Evolutionary conservation across 2,888 invertebrate species (phyloP).

Genomic region (Heliconius erato): DNA sequence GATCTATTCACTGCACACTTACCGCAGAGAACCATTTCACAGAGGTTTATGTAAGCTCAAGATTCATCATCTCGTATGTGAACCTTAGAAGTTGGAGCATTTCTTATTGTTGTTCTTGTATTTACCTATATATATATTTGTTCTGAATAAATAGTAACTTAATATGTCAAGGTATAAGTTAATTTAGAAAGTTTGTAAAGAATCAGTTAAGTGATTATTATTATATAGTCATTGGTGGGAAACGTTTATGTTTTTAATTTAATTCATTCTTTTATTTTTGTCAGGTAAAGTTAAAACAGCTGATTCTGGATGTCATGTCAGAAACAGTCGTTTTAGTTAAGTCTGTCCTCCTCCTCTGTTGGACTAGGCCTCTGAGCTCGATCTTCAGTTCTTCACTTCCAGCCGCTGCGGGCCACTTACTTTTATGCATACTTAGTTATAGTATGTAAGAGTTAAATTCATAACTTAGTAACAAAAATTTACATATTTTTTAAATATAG

Average conservation of each 20-base stretch:
- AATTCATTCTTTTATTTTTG: not conserved
- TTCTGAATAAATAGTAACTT: not conserved
- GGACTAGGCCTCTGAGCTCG: too few species aligned
- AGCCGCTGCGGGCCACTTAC: too few species aligned
- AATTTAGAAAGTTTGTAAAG: not conserved
- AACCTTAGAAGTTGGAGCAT: not conserved
- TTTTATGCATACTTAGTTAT: too few species aligned
- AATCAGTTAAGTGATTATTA: not conserved
- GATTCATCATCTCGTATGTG: not conserved
- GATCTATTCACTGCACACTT: constrained; percentile 79
- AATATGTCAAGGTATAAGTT: not conserved
- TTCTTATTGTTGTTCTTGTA: not conserved
- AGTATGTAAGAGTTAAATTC: too few species aligned
- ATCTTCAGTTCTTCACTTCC: too few species aligned
- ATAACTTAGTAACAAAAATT: too few species aligned
- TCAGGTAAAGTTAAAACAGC: not conserved
- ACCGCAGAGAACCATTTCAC: constrained; percentile 58
- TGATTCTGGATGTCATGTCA: not conserved
- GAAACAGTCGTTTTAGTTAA: not conserved
- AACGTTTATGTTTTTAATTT: too few species aligned
- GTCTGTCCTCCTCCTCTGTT: too few species aligned
- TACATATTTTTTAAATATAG: too few species aligned
- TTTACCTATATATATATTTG: not conserved
- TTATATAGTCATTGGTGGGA: not conserved
- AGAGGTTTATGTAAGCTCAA: constrained; percentile 38